Evolutionary conservation across 2,797 vertebrate species (phyloP).

Genomic region (Sebastiscus tertius): DNA sequence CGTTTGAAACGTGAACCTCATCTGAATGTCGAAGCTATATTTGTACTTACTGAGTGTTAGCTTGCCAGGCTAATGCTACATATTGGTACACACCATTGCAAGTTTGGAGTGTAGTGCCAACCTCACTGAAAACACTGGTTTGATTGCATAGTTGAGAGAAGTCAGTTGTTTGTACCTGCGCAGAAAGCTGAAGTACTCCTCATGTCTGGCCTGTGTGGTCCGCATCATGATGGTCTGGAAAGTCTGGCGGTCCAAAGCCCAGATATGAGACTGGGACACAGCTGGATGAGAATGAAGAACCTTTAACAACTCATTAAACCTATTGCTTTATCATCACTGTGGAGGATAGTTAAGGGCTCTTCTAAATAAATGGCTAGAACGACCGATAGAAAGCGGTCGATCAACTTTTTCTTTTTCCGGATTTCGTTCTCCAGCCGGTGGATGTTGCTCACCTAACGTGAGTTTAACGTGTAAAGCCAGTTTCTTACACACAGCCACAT

Average conservation of each 20-base stretch:
- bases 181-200: slow-evolving; percentile 86
- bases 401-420: neutral
- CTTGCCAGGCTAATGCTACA: neutral
- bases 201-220: slow-evolving; percentile 81
- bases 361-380: neutral
- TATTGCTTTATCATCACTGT: neutral
- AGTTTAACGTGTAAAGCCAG: neutral
- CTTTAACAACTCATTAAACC: neutral
- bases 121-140: neutral
- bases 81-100: neutral
- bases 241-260: slow-evolving; percentile 84
- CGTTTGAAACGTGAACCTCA: neutral
- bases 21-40: neutral
- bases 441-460: neutral
- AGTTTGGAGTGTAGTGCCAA: neutral
- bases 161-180: slow-evolving; percentile 74
- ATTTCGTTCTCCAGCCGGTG: neutral
- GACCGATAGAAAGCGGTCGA: neutral
- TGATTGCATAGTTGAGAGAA: neutral
- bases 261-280: slow-evolving; percentile 81
- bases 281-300: slow-evolving; percentile 63
- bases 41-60: neutral
- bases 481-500: neutral
- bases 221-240: slow-evolving; percentile 87
- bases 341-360: neutral